phyloP scores from a whole-genome alignment of 2,888 invertebrate genomes.

The Theodoxus fluviatilis region DNA sequence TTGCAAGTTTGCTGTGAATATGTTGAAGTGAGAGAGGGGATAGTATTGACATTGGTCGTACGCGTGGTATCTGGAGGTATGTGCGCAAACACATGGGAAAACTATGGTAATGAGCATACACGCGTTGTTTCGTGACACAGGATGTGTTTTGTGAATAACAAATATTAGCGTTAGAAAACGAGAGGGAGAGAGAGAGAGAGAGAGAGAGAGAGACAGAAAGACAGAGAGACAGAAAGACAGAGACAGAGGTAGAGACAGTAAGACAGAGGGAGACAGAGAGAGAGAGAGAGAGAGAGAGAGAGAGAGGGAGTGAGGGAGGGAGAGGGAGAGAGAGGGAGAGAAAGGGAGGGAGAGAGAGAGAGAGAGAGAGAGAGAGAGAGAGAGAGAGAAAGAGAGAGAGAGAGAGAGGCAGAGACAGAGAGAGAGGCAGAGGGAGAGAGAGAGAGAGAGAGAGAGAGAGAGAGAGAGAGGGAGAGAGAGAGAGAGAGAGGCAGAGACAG shows the following conservation, averaged over 20 bases:
- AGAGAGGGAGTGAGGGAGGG: constrained; percentile 25
- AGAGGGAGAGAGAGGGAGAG: constrained; percentile 25
- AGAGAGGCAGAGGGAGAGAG: too few relatives aligned
- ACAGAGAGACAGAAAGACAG: constrained; percentile 23
- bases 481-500: too few relatives aligned
- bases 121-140: too few relatives aligned
- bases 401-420: constrained; percentile 7
- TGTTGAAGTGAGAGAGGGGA: too few relatives aligned
- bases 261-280: constrained; percentile 24
- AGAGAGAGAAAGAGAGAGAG: constrained; percentile 23
- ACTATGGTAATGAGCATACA: too few relatives aligned
- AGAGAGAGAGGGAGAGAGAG: too few relatives aligned
- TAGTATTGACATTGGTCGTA: too few relatives aligned
- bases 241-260: constrained; percentile 23
- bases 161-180: constrained; percentile 8
- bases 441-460: too few relatives aligned
- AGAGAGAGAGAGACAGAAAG: constrained; percentile 25
- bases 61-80: too few relatives aligned
- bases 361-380: constrained; percentile 23
- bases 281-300: constrained; percentile 27
- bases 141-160: too few relatives aligned
- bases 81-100: too few relatives aligned
- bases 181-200: constrained; percentile 26
- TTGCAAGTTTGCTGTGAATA: too few relatives aligned
- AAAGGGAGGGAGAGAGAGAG: constrained; percentile 21